A percentile compares a stretch with the other conserved stretches of the same genome.
phyloP scores from a whole-genome alignment of 2,797 vertebrate genomes.

The Echeneis naucrates region DNA sequence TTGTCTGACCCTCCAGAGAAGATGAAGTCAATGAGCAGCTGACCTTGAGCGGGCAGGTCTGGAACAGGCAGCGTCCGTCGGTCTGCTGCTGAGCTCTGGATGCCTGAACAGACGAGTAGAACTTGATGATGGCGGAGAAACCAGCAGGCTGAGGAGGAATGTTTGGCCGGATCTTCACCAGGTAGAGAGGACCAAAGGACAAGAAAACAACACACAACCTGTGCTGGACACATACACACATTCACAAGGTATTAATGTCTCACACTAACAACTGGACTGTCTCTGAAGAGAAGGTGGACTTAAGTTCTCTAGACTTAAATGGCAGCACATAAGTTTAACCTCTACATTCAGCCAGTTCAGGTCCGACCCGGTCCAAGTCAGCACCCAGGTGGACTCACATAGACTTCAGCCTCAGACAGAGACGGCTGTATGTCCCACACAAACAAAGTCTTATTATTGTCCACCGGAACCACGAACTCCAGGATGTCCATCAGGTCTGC shows the following conservation, averaged over 20 bases:
- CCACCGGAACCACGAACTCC: slow-evolving; percentile 82
- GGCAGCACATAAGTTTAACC: no score
- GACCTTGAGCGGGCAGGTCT: slow-evolving; percentile 84
- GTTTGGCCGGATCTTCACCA: slow-evolving; percentile 82
- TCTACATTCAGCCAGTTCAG: no score
- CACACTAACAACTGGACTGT: no score
- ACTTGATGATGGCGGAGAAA: slow-evolving; percentile 86
- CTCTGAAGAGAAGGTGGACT: no score
- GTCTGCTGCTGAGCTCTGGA: slow-evolving; percentile 79
- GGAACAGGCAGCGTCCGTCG: slow-evolving; percentile 79
- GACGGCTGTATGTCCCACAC: slow-evolving; percentile 83
- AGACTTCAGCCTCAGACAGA: slow-evolving; percentile 67
- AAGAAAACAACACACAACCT: slow-evolving; percentile 79
- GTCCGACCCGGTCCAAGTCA: not conserved
- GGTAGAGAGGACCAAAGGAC: slow-evolving; percentile 85
- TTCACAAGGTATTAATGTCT: no score
- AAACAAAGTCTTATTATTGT: slow-evolving; percentile 83
- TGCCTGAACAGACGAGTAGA: slow-evolving; percentile 85
- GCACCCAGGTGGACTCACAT: slow-evolving; percentile 74
- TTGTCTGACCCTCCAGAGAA: not conserved
- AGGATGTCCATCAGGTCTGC: slow-evolving; percentile 77
- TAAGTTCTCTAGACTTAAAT: no score
- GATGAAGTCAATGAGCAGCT: not conserved
- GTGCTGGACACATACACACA: slow-evolving; percentile 65
- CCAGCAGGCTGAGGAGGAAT: slow-evolving; percentile 78